Conservation (phyloP, 2,797 vertebrate genomes). For the Lagorchestes hirsutus region DNA sequence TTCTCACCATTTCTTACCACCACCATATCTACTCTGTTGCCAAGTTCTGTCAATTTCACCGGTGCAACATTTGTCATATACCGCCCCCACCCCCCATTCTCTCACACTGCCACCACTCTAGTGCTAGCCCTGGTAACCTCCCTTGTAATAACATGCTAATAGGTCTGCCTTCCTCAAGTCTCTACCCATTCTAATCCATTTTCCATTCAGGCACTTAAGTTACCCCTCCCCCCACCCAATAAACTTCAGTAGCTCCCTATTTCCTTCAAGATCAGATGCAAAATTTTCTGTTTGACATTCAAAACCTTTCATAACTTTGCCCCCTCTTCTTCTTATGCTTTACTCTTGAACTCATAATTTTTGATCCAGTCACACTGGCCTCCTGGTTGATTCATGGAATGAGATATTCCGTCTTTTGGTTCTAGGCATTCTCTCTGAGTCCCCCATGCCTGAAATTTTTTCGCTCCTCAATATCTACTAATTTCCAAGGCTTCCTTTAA, state of each 20-base stretch:
- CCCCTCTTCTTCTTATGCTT: background rate
- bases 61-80: background rate
- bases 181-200: background rate
- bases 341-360: background rate
- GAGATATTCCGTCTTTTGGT: background rate
- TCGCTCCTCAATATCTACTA: background rate
- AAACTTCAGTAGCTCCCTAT: background rate
- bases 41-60: background rate
- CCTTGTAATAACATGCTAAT: background rate
- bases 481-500: background rate
- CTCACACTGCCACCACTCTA: background rate
- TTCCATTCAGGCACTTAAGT: background rate
- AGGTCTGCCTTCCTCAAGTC: background rate
- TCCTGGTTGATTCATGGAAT: background rate
- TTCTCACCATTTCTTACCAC: background rate
- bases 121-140: background rate
- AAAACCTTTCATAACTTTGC: background rate
- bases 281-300: background rate
- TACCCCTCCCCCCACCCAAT: no score
- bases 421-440: background rate
- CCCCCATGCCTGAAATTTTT: background rate
- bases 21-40: background rate
- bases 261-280: background rate
- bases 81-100: background rate
- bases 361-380: background rate